Evolutionary conservation across 2,888 invertebrate genomes (phyloP), one percentile per base, ranked within the genome.

Genomic region (Plusia festucae): DNA sequence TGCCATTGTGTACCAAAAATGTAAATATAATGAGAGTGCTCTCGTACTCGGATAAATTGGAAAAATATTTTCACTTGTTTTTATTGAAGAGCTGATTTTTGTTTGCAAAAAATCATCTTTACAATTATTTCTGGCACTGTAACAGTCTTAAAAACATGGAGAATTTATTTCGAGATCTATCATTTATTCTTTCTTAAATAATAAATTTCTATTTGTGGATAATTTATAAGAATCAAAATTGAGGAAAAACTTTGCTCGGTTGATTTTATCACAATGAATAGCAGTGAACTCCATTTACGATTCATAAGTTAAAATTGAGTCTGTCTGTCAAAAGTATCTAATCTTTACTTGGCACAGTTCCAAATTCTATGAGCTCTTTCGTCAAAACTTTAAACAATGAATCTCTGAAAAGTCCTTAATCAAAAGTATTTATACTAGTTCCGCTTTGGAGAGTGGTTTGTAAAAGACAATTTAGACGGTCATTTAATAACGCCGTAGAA

Each of bases 311-410:
- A 16, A 57, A 61, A 49, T 63, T 4, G 24, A 52, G 57, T 57
- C 53, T 67, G 5, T n/a, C 51, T 61, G 46, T 56, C 49, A 30
- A 40, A 68, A 73, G 54, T 60, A 40, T 44, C 46, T 68, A 64
- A 72, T 68, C 74, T 72, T 34, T 54, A 22, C 49, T 74, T 72
- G 74, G 68, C 64, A 20, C 18, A 65, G 46, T 60, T 68, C 68
- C 76, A 68, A 75, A 62, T 76, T 55, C 65, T 61, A 64, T 59
- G 57, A 58, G 55, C 58, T 65, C 57, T 60, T 73, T 65, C 44
- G 30, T 30, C 53, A 51, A 53, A 76, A 74, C 65, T 72, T 69
- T 27, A 61, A 63, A 65, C 62, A 62, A 73, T 76, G 52, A 73
- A 73, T 76, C 65, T 73, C 62, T 11, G 62, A 63, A 52, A 16